Conservation (phyloP, 2,888 invertebrate genomes). For the Yponomeuta cagnagella region DNA sequence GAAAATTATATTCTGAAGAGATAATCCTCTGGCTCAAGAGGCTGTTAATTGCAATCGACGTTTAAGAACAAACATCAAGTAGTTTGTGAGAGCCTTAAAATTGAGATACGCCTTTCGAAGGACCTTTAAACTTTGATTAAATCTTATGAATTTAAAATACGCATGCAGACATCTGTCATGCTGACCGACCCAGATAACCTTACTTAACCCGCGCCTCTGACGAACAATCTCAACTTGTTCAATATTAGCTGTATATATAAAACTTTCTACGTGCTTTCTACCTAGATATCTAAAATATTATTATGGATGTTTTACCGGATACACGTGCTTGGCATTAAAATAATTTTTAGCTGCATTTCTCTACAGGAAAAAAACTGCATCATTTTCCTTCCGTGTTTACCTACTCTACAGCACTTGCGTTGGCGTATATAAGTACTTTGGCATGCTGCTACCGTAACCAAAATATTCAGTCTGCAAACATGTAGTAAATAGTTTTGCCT, state of each 20-base stretch:
- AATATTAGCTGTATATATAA: neutral
- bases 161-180: neutral
- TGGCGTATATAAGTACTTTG: neutral
- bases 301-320: neutral
- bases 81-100: neutral
- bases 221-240: neutral
- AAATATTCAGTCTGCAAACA: neutral
- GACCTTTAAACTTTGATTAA: neutral
- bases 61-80: neutral
- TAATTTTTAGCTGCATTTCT: neutral
- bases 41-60: neutral
- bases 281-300: neutral
- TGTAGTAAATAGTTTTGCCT: neutral
- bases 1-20: no score
- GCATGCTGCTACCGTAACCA: neutral
- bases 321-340: neutral
- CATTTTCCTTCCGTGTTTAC: neutral
- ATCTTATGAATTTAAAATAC: conserved; percentile 1
- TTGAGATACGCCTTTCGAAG: neutral
- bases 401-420: neutral
- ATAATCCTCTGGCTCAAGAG: neutral
- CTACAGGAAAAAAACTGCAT: neutral
- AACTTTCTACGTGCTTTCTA: neutral
- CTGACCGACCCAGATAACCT: neutral
- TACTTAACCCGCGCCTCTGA: neutral